These are phyloP conservation scores for Drosophila rubida DNA, from an alignment of 2,888 invertebrate species.

Conservation along the genomic window DNA sequence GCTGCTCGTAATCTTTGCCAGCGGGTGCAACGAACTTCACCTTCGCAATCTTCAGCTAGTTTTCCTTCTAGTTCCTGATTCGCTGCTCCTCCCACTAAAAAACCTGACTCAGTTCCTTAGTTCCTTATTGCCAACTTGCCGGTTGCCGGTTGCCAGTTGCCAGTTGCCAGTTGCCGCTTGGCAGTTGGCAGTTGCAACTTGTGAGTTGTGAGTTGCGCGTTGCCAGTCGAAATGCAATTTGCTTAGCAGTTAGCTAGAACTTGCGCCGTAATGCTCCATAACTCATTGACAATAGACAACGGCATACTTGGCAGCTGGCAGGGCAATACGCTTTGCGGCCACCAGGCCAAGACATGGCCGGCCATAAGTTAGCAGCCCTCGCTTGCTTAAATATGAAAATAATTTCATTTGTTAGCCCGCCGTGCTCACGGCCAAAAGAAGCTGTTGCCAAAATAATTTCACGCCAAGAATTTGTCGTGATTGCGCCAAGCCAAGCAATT, in stretches of 20 bases:
- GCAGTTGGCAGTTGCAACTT: slow-evolving; percentile 5
- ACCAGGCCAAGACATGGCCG: slow-evolving; percentile 14
- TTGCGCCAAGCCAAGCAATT: slow-evolving; percentile 46
- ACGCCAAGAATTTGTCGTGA: slow-evolving; percentile 65
- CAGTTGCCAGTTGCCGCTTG: slow-evolving; percentile 5
- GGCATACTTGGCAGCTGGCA: slow-evolving; percentile 19
- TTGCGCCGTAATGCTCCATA: slow-evolving; percentile 71
- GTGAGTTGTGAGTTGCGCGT: slow-evolving; percentile 5
- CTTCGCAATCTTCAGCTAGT: slow-evolving; percentile 54
- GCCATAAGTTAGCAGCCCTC: slow-evolving; percentile 52
- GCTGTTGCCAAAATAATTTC: slow-evolving; percentile 60
- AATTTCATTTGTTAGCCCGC: slow-evolving; percentile 46
- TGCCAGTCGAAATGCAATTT: slow-evolving; percentile 47
- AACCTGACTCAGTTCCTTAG: slow-evolving; percentile 33
- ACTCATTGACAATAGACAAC: slow-evolving; percentile 65
- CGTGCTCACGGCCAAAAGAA: slow-evolving; percentile 22
- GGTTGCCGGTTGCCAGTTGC: slow-evolving; percentile 1
- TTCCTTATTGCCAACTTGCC: slow-evolving; percentile 15
- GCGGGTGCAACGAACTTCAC: slow-evolving; percentile 68
- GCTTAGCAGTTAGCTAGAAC: slow-evolving; percentile 49
- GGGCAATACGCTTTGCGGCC: slow-evolving; percentile 14
- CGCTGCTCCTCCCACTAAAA: slow-evolving; percentile 32
- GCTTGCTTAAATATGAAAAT: slow-evolving; percentile 51
- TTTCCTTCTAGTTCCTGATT: slow-evolving; percentile 49
- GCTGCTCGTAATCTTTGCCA: slow-evolving; percentile 40